A percentile compares a stretch with the other conserved stretches of the same genome.
Conservation (phyloP, 2,888 invertebrate species). For the Platycheirus albimanus region DNA sequence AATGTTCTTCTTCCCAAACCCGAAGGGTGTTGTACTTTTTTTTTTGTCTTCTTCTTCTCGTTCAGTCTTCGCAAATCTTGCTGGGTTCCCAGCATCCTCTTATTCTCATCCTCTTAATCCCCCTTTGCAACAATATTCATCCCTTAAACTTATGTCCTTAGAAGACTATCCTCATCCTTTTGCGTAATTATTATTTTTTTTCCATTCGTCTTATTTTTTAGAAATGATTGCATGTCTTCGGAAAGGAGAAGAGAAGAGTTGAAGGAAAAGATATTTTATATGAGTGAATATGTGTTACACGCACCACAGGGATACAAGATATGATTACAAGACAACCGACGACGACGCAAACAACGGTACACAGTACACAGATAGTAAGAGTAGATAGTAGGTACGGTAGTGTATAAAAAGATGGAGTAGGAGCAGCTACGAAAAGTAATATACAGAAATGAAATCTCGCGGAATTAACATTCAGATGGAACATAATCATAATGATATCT, state of each 20-base stretch:
- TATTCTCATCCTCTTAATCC: neutral
- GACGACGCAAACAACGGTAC: slow-evolving; percentile 7
- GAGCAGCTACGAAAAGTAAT: neutral
- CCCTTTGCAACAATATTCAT: slow-evolving; percentile 44
- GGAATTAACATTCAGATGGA: slow-evolving; percentile 72
- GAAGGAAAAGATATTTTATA: neutral
- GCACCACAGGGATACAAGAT: slow-evolving; percentile 40
- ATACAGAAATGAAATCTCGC: slow-evolving; percentile 64
- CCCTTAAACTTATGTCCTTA: slow-evolving; percentile 61
- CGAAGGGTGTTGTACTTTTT: slow-evolving; percentile 11
- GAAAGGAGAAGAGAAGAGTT: neutral
- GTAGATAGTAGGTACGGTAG: too few species aligned
- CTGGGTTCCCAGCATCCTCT: slow-evolving; percentile 15
- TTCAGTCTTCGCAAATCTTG: slow-evolving; percentile 52
- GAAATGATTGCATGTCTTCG: slow-evolving; percentile 59
- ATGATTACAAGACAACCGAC: neutral
- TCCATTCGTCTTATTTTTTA: slow-evolving; percentile 34
- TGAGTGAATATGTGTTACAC: slow-evolving; percentile 39
- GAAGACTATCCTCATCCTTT: slow-evolving; percentile 57
- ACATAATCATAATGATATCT: slow-evolving; percentile 73
- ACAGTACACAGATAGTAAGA: neutral
- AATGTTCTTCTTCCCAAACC: slow-evolving; percentile 40
- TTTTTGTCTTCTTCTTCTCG: slow-evolving; percentile 1
- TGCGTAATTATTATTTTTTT: slow-evolving; percentile 67
- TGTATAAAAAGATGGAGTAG: slow-evolving; percentile 2